These are phyloP conservation scores for Crematogaster levior DNA, from an alignment of 2,888 invertebrate species.

Conservation along the genomic window DNA sequence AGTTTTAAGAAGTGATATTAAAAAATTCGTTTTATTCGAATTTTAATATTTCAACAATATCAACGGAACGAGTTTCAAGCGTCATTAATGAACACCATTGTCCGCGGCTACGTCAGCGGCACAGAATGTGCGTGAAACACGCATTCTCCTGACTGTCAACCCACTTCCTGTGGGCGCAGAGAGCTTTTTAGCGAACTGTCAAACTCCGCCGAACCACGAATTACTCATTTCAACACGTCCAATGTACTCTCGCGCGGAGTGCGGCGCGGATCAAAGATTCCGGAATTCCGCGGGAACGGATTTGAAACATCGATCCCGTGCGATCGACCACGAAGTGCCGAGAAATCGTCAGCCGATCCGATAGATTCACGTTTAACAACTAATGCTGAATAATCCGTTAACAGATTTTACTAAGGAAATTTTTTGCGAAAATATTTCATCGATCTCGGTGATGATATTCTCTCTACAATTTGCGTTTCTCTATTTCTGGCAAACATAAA, in stretches of 20 bases:
- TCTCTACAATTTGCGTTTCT: not conserved
- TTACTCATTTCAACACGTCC: slow-evolving; percentile 71
- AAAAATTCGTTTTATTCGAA: not conserved
- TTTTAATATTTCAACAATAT: slow-evolving; percentile 36
- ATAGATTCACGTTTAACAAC: slow-evolving; percentile 58
- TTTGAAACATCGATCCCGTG: slow-evolving; percentile 68
- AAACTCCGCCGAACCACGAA: slow-evolving; percentile 73
- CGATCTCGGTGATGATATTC: not conserved
- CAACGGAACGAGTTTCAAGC: not conserved
- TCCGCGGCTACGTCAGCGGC: slow-evolving; percentile 29
- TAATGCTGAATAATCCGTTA: slow-evolving; percentile 53
- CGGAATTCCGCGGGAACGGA: slow-evolving; percentile 58
- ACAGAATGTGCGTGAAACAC: slow-evolving; percentile 43
- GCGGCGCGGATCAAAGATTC: slow-evolving; percentile 67
- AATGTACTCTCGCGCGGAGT: slow-evolving; percentile 57
- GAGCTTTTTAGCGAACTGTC: slow-evolving; percentile 77
- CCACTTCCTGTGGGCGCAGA: slow-evolving; percentile 60
- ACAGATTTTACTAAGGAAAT: not conserved
- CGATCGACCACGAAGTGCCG: slow-evolving; percentile 59
- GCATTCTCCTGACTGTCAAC: slow-evolving; percentile 69
- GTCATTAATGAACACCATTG: slow-evolving; percentile 31
- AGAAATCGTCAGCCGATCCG: slow-evolving; percentile 59
- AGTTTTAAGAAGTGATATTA: not conserved
- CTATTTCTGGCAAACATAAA: not conserved
- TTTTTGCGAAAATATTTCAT: slow-evolving; percentile 38